Evolutionary conservation across 2,888 invertebrate genomes (phyloP), one percentile per base, ranked within the genome.

Genomic region (Dicroscelio sp.): DNA sequence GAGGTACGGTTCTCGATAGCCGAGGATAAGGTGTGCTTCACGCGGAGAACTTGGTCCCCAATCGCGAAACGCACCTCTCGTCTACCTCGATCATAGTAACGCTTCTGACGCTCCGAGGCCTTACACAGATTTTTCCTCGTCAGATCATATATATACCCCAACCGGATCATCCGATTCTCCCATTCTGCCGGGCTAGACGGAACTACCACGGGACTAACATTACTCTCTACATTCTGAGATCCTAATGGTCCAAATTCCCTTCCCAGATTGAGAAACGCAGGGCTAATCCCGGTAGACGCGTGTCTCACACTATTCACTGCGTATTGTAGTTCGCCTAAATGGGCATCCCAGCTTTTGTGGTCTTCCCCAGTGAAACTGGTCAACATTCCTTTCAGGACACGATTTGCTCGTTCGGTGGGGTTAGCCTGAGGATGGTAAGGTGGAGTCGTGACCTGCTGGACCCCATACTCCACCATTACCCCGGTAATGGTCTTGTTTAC

Each of bases 321-420:
- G 31, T 63, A 63, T 31, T 63, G 63, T 12, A 63, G 31, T 25
- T 63, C 63, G n/a, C 55, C 55, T n/a, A 55, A n/a, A n/a, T 55
- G 55, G 12, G 8, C 5, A 55, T 55, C 55, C 55, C 63, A 63
- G 6, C 5, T 5, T 5, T 10, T 63, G 30, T 63, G 63, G 27
- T 63, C 63, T 12, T 63, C 63, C 4, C 31, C 14, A 10, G 20
- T 27, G 27, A 63, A 63, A 20, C 63, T 63, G 25, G 20, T 20
- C 63, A 63, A 27, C 63, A 63, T 63, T 12, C 25, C 27, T 27
- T 63, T 63, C 27, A 63, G 20, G 30, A 63, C 63, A 6, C 63
- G 63, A 31, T 63, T 63, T 4, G 63, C 63, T 14, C 63, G 63
- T 20, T 63, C 63, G 5, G 63, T 63, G 8, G 63, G 63, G 27